Base-by-base conservation (phyloP, 2,113 vertebrate genomes). In the Syrmaticus mikado region DNA sequence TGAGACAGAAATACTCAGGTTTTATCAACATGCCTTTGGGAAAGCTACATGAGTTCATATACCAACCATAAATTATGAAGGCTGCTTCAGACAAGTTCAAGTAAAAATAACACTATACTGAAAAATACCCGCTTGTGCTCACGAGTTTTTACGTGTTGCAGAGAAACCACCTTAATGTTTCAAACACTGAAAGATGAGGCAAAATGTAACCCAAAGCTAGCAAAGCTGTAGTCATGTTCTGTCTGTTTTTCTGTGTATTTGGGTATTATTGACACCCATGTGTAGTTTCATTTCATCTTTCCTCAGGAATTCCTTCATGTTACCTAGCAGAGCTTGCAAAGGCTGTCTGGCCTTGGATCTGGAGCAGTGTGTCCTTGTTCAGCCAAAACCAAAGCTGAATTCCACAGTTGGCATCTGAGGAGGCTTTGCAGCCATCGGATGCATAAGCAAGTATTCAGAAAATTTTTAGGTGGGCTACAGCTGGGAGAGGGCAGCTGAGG, bases 101-200 rank as follows among this genome's bases (percentile, higher is more conserved):
- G 62, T 95, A 86, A 93, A 97, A 95, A 94, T 90, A 91, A 64
- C 76, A 82, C 90, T 50, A 19, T 67, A 15, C 61, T 91, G 75
- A 64, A 61, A 94, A 65, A 85, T 87, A 80, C 45, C 55, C 52
- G 24, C 89, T 87, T 89, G 71, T 48, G 50, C 91, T 91, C 22
- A 4, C 60, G 82, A 27, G 87, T 89, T 95, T 71, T 93, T 92
- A 66, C 79, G 79, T 36, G 15, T 85, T 87, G 20, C 20, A 80
- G 87, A 73, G 64, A 89, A 85, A 77, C 52, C 58, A 90, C 87
- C 61, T 66, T 66, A n/a, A 45, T 74, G 67, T 93, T 96, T 89
- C 67, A 70, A 50, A 66, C 45, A 8, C 20, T 14, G 55, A 22
- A 74, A 82, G 52, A 65, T 13, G 48, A 76, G 48, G 82, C 34